Conservation (phyloP, 1,140 invertebrate genomes). For the Lucilia sericata region DNA sequence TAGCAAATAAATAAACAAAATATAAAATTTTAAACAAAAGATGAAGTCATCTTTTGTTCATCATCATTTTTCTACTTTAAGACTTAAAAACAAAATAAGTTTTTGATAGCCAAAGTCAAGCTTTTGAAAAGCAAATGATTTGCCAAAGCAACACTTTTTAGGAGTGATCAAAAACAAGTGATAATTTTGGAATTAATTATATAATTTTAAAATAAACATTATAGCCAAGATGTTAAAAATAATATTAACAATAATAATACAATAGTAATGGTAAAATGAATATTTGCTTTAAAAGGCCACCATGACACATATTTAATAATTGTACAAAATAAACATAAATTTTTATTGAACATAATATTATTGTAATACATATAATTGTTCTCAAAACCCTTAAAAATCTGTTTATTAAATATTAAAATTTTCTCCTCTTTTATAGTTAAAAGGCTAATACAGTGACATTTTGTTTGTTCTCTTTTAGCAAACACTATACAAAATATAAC, state of each 20-base stretch:
- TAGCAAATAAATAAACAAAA: background rate
- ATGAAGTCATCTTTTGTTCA: slow-evolving; percentile 26
- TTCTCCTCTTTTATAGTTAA: no score
- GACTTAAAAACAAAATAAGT: no score
- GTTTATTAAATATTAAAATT: no score
- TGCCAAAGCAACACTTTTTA: slow-evolving; percentile 21
- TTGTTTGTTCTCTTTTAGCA: no score
- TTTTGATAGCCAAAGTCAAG: no score
- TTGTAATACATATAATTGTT: no score
- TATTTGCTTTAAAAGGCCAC: background rate
- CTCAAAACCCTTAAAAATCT: no score
- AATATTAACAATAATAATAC: background rate
- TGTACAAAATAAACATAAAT: no score
- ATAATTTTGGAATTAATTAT: slow-evolving; percentile 14
- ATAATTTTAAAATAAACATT: slow-evolving; percentile 10
- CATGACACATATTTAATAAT: background rate
- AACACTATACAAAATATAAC: no score
- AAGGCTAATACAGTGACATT: no score
- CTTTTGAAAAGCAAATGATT: background rate
- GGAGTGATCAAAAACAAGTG: background rate
- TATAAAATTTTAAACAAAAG: background rate
- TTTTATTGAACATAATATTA: no score
- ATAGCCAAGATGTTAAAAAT: background rate
- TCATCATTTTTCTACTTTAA: background rate
- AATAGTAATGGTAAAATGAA: no score